phyloP scores from a whole-genome alignment of 2,113 vertebrate species.

The Hippoglossus stenolepis region DNA sequence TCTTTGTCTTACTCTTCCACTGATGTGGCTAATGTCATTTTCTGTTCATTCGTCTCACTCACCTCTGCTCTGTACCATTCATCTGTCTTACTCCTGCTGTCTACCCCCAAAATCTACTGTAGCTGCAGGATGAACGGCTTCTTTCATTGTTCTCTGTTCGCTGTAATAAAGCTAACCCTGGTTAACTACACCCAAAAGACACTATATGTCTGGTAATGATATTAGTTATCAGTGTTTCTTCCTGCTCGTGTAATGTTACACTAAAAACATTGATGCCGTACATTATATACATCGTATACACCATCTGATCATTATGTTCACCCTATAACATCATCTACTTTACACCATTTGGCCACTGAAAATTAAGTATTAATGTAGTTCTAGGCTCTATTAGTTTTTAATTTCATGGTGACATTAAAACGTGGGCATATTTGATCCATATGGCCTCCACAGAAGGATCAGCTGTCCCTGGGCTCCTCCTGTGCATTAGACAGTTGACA shows the following conservation, averaged over 20 bases:
- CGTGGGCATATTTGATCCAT: conserved; percentile 48
- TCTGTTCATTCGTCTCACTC: conserved; percentile 68
- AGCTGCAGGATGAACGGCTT: conserved; percentile 51
- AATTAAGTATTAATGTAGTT: conserved; percentile 12
- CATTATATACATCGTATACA: neutral
- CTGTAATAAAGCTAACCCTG: conserved; percentile 30
- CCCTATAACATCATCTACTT: neutral
- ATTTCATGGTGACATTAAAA: conserved; percentile 36
- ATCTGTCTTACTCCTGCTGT: conserved; percentile 65
- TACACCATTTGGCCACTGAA: neutral
- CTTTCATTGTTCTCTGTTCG: conserved; percentile 43
- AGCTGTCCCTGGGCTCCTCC: conserved; percentile 61
- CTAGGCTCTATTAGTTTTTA: conserved; percentile 15
- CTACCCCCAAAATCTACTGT: conserved; percentile 51
- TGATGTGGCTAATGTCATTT: conserved; percentile 54
- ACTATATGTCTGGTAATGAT: conserved; percentile 1
- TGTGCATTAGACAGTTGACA: conserved; percentile 75
- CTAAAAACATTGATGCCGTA: neutral
- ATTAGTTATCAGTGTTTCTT: neutral
- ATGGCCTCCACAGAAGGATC: conserved; percentile 46
- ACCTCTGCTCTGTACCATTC: conserved; percentile 51
- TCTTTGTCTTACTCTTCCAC: conserved; percentile 57
- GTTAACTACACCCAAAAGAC: conserved; percentile 35
- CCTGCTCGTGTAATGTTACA: neutral
- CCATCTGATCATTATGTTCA: neutral